Evolutionary conservation across 2,888 invertebrate species (phyloP), one percentile per base, ranked within the genome.

Genomic region (Hypolimnas misippus): DNA sequence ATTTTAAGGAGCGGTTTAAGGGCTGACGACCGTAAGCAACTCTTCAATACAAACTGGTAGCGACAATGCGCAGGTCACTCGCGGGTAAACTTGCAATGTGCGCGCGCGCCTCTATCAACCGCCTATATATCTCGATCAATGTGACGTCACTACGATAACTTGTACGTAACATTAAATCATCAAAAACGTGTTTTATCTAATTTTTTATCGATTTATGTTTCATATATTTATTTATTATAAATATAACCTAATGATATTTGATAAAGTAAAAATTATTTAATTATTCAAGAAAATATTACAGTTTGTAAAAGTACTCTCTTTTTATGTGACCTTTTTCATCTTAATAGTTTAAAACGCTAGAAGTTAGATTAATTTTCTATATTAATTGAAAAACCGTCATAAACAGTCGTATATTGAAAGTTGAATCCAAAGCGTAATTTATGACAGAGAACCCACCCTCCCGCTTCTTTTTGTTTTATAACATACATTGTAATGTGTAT

Each of bases 131-230:
- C 82, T 75, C 76, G 65, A 68, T 69, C 71, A 67, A 61, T 67
- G 73, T 83, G 84, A 89, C 90, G 91, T 90, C 91, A 89, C 59
- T 60, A 66, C 68, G 76, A 75, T 76, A 76, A 75, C 70, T 66
- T 65, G 67, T 70, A 61, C 70, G 66, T 65, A 81, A 73, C 79
- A 76, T 76, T 71, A 65, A 69, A 63, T 59, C 70, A 70, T 69
- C 67, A 66, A 70, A 74, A 75, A 75, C 80, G 78, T 81, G 80
- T 70, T 73, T 55, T 80, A 83, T 81, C 79, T 64, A 44, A 58
- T 57, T 57, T 57, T 19, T 19, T 51, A 21, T 0, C 51, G 16
- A 40, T 49, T 19, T 31, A 31, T 19, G n/a, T n/a, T n/a, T n/a
- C n/a, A n/a, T 55, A 44, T 17, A 42, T 50, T 31, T 19, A n/a